phyloP scores from a whole-genome alignment of 2,113 vertebrate species.

The rat (Rattus norvegicus) region DNA sequence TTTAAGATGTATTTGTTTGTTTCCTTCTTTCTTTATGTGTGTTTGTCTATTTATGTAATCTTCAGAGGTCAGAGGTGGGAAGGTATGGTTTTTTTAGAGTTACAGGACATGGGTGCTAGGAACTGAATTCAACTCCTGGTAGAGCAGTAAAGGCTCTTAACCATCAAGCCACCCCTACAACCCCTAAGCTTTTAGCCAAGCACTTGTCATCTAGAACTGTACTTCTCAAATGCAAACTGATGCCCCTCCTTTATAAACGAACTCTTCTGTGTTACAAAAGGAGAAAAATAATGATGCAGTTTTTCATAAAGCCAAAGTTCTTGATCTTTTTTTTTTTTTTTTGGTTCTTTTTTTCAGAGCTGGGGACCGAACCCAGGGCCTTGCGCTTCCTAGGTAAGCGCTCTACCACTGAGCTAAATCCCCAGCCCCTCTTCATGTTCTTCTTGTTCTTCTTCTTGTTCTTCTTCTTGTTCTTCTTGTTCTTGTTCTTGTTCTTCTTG shows the following conservation, averaged over 20 bases:
- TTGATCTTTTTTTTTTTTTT: too few relatives aligned
- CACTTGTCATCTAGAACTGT: neutral
- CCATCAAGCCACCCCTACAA: neutral
- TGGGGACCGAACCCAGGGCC: too few relatives aligned
- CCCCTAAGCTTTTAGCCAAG: constrained; percentile 6
- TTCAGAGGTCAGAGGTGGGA: neutral
- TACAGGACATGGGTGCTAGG: neutral
- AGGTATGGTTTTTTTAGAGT: neutral
- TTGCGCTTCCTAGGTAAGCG: too few relatives aligned
- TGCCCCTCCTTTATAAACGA: neutral
- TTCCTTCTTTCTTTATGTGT: neutral
- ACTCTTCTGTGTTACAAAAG: constrained; percentile 32
- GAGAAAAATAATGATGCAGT: neutral
- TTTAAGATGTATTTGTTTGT: neutral
- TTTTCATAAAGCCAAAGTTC: neutral
- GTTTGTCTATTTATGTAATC: neutral
- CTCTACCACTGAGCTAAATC: too few relatives aligned
- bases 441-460: neutral
- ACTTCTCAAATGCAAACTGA: neutral
- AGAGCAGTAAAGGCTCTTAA: neutral
- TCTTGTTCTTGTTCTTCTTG: neutral
- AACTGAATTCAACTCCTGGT: neutral
- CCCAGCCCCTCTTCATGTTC: neutral
- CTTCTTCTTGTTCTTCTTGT: neutral
- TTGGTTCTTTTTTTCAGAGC: too few relatives aligned